These are phyloP conservation scores for Cephus spinipes DNA, from an alignment of 2,888 invertebrate genomes.

Conservation along the genomic window DNA sequence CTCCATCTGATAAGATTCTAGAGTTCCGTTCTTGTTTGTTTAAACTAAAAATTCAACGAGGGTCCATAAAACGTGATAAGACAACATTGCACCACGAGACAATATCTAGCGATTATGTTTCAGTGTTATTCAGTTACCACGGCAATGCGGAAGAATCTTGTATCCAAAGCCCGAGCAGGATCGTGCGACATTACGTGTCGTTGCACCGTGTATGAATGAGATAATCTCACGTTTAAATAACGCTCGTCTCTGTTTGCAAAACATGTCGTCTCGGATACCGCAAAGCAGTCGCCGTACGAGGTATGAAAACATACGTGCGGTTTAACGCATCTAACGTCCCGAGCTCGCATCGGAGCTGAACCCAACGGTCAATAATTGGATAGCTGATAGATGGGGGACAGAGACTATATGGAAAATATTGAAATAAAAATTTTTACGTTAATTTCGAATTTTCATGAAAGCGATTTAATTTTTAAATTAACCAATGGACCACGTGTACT, in stretches of 20 bases:
- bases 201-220: conserved; percentile 5
- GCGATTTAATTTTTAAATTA: too few relatives aligned
- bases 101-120: neutral
- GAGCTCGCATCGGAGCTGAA: neutral
- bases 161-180: neutral
- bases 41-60: neutral
- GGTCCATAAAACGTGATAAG: neutral
- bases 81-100: neutral
- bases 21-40: neutral
- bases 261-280: neutral
- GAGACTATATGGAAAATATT: too few relatives aligned
- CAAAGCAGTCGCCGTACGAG: neutral
- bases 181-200: neutral
- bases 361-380: neutral
- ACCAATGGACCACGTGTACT: too few relatives aligned
- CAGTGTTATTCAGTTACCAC: neutral
- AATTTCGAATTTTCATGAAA: too few relatives aligned
- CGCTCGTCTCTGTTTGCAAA: conserved; percentile 3
- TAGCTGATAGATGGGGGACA: neutral
- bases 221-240: conserved; percentile 1
- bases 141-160: neutral
- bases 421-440: too few relatives aligned
- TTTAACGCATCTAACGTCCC: neutral
- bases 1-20: neutral
- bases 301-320: neutral